A percentile compares a stretch with the other conserved stretches of the same genome.
phyloP scores from a whole-genome alignment of 1,140 invertebrate species.

The Drosophila auraria region DNA sequence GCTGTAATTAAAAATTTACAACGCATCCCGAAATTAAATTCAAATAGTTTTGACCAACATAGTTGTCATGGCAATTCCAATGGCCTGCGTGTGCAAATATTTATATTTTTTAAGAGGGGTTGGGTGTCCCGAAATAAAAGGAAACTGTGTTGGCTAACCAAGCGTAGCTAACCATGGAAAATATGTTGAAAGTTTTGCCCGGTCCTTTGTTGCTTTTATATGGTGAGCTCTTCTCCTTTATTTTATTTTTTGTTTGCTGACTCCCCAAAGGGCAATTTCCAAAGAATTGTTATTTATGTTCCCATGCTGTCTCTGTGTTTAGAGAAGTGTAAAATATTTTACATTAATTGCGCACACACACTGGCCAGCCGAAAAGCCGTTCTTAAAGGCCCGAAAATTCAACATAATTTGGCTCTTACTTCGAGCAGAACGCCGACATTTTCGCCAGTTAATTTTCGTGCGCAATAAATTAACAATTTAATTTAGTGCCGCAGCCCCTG shows the following conservation, averaged over 20 bases:
- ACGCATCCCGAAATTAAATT: constrained; percentile 13
- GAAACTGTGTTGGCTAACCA: constrained; percentile 26
- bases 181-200: constrained; percentile 51
- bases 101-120: constrained; percentile 5
- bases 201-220: constrained; percentile 41
- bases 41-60: constrained; percentile 28
- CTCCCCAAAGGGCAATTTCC: constrained; percentile 52
- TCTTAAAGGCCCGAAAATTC: constrained; percentile 20
- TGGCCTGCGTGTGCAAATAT: constrained; percentile 6
- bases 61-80: constrained; percentile 22
- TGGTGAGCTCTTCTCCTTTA: constrained; percentile 26
- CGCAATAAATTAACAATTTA: constrained; percentile 82
- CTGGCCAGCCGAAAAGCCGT: constrained; percentile 22
- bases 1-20: constrained; percentile 39
- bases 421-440: constrained; percentile 31
- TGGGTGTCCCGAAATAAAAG: neutral
- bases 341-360: constrained; percentile 64
- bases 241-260: constrained; percentile 12
- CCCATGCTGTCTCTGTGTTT: constrained; percentile 13
- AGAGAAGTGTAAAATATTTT: constrained; percentile 77
- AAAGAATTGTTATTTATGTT: constrained; percentile 74
- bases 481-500: constrained; percentile 64
- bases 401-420: constrained; percentile 33
- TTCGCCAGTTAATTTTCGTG: constrained; percentile 74
- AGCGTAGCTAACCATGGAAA: constrained; percentile 39